phyloP scores from a whole-genome alignment of 2,888 invertebrate species.

The Nesidiocoris tenuis region DNA sequence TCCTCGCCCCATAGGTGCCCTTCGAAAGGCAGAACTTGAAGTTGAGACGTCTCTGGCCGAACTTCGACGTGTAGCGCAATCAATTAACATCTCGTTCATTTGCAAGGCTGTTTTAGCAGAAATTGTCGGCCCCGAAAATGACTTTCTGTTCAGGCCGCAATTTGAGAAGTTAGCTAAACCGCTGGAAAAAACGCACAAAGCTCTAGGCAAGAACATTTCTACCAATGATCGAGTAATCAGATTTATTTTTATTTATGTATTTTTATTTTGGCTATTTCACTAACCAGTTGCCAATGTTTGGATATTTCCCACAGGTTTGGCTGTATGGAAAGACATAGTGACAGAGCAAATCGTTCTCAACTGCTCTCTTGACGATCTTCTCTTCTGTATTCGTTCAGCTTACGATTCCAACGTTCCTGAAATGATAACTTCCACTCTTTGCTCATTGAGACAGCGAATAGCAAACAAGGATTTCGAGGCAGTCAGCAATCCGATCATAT shows the following conservation, averaged over 20 bases:
- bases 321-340: conserved; percentile 39
- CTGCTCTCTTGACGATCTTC: conserved; percentile 41
- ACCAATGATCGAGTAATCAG: too few relatives aligned
- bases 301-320: conserved; percentile 16
- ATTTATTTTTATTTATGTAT: too few relatives aligned
- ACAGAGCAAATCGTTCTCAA: conserved; percentile 39
- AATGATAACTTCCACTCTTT: conserved; percentile 41
- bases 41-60: conserved; percentile 41
- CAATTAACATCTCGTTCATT: conserved; percentile 43
- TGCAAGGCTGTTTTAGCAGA: conserved; percentile 37
- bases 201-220: conserved; percentile 33
- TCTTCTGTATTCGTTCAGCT: conserved; percentile 30
- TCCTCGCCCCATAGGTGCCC: too few relatives aligned
- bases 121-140: conserved; percentile 22
- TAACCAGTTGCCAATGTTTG: not conserved
- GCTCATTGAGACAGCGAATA: conserved; percentile 29
- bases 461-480: conserved; percentile 42
- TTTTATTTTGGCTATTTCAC: not conserved
- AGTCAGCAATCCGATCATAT: conserved; percentile 39
- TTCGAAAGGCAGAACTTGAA: conserved; percentile 25
- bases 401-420: conserved; percentile 37
- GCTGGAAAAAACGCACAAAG: conserved; percentile 18
- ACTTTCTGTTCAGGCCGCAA: not conserved
- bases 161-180: conserved; percentile 10
- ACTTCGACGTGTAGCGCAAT: conserved; percentile 36